These are phyloP conservation scores for Chunga burmeisteri DNA, from an alignment of 2,113 vertebrate genomes.

Conservation along the genomic window DNA sequence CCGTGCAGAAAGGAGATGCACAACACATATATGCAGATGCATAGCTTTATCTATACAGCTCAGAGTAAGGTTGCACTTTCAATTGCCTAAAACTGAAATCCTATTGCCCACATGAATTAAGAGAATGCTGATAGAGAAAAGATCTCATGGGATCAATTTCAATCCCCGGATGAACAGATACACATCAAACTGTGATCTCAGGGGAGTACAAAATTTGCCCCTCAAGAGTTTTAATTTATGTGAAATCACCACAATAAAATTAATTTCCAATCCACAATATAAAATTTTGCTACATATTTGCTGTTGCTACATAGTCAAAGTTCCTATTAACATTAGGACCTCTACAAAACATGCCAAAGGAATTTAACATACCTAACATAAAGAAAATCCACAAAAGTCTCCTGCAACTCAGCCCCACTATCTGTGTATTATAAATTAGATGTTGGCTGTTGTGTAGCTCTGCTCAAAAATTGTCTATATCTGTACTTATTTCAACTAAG, in stretches of 20 bases:
- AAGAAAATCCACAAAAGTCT: not conserved
- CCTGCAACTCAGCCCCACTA: not conserved
- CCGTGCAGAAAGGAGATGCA: not conserved
- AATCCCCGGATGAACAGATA: not conserved
- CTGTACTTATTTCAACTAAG: constrained; percentile 8
- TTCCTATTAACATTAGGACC: not conserved
- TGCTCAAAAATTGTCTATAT: not conserved
- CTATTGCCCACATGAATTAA: not conserved
- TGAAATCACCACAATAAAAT: not conserved
- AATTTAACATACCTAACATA: not conserved
- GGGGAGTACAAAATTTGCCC: not conserved
- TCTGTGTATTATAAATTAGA: not conserved
- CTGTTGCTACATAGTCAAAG: not conserved
- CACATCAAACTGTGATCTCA: not conserved
- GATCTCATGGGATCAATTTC: not conserved
- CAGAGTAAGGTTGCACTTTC: not conserved
- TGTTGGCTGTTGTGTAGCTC: not conserved
- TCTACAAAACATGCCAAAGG: not conserved
- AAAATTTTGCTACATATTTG: not conserved
- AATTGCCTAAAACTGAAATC: not conserved
- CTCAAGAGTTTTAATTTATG: not conserved
- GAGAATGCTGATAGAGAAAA: not conserved
- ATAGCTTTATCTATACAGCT: not conserved
- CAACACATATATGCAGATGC: not conserved
- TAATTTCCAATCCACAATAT: not conserved